A percentile compares a stretch with the other conserved stretches of the same genome.
Evolutionary conservation across 1,140 invertebrate genomes (phyloP).

Genomic region (Aphelinus certus): DNA sequence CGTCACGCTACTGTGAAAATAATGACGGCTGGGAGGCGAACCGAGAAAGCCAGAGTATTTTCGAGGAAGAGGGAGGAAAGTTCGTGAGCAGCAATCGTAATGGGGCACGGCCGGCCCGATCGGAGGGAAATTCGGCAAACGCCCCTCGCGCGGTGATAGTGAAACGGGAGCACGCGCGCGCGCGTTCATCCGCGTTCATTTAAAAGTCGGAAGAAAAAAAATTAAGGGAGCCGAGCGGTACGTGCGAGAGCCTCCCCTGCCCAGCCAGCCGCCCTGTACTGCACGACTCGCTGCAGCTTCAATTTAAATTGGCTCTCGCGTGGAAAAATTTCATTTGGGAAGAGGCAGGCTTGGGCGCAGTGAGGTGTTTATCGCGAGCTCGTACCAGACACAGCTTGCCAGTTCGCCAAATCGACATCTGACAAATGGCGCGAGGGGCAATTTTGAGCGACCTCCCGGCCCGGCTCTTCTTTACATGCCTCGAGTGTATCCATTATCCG

Average conservation of each 20-base stretch:
- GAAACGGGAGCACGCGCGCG: neutral
- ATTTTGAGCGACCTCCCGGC: neutral
- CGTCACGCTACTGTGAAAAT: neutral
- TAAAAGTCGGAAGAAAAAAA: neutral
- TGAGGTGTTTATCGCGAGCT: no score
- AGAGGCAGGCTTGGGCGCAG: no score
- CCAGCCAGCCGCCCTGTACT: neutral
- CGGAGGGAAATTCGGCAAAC: neutral
- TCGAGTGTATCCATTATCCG: no score
- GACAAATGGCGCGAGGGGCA: neutral
- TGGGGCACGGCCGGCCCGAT: neutral
- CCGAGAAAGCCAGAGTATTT: neutral
- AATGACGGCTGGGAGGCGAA: neutral
- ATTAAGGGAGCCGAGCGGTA: slow-evolving; percentile 12
- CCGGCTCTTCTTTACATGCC: no score
- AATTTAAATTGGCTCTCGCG: slow-evolving; percentile 25
- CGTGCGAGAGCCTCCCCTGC: neutral
- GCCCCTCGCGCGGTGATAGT: no score
- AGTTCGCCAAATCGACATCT: neutral
- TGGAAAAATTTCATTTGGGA: slow-evolving; percentile 14
- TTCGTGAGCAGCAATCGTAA: slow-evolving; percentile 16
- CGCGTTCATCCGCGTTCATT: neutral
- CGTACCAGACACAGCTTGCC: no score
- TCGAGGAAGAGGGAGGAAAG: neutral
- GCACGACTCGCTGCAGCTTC: neutral